Conservation (phyloP, 2,888 invertebrate genomes). For the Synergus itoensis region DNA sequence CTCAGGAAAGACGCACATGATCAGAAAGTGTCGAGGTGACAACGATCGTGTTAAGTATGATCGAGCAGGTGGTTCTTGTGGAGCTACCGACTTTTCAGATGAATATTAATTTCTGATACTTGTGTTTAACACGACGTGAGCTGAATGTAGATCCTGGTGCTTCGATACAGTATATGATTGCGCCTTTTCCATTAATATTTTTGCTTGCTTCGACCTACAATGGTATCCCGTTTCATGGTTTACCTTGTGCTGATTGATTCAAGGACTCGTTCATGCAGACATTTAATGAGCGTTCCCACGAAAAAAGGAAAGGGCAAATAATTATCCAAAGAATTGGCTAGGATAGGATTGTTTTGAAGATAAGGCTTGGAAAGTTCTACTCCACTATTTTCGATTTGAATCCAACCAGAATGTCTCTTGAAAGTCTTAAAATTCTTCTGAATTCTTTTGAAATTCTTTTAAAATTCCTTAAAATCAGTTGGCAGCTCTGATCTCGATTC, state of each 20-base stretch:
- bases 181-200: background rate
- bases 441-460: no score
- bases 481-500: no score
- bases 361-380: no score
- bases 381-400: background rate
- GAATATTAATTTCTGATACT: constrained; percentile 25
- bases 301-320: constrained; percentile 34
- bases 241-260: constrained; percentile 19
- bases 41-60: constrained; percentile 5
- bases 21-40: constrained; percentile 1
- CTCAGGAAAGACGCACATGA: background rate
- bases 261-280: background rate
- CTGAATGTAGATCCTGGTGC: constrained; percentile 4
- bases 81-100: constrained; percentile 18
- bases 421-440: no score
- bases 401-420: background rate
- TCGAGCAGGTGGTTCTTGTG: constrained; percentile 2
- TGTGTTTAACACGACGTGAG: background rate
- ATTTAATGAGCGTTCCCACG: constrained; percentile 7
- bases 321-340: background rate
- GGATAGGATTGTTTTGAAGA: no score
- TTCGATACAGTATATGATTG: background rate
- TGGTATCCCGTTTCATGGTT: background rate
- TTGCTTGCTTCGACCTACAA: background rate
- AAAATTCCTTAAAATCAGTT: no score